phyloP scores from a whole-genome alignment of 2,888 invertebrate species.

The Micropterix aruncella region DNA sequence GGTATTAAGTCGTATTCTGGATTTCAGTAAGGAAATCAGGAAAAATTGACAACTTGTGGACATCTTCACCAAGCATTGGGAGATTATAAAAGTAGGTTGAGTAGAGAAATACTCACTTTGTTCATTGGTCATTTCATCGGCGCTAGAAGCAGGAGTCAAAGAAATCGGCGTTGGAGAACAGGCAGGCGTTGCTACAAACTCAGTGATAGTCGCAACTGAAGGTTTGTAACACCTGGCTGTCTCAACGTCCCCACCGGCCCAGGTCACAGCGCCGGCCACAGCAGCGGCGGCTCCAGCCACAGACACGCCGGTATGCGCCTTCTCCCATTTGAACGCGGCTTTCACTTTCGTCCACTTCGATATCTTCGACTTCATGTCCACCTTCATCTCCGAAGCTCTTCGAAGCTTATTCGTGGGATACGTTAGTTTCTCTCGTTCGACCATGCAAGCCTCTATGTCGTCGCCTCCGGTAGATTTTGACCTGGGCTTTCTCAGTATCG shows the following conservation, averaged over 20 bases:
- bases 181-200: not conserved
- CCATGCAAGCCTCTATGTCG: slow-evolving; percentile 27
- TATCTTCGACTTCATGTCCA: slow-evolving; percentile 42
- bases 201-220: not conserved
- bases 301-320: slow-evolving; percentile 41
- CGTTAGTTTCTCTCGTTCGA: slow-evolving; percentile 8
- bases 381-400: slow-evolving; percentile 19
- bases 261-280: slow-evolving; percentile 29
- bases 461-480: slow-evolving; percentile 56
- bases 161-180: slow-evolving; percentile 30
- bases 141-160: slow-evolving; percentile 59
- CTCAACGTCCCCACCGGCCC: slow-evolving; percentile 34
- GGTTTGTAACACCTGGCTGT: slow-evolving; percentile 27
- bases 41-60: too few relatives aligned
- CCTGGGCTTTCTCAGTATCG: slow-evolving; percentile 41
- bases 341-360: slow-evolving; percentile 87
- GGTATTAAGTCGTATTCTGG: too few relatives aligned
- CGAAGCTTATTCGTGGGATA: slow-evolving; percentile 5
- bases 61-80: too few relatives aligned
- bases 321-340: slow-evolving; percentile 79
- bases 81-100: not conserved
- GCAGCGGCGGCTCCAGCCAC: slow-evolving; percentile 20
- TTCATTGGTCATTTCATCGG: slow-evolving; percentile 47
- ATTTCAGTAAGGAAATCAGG: too few relatives aligned
- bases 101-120: slow-evolving; percentile 17